Evolutionary conservation across 1,140 invertebrate genomes (phyloP), one percentile per base, ranked within the genome.

Genomic region (Sarcophaga bullata): DNA sequence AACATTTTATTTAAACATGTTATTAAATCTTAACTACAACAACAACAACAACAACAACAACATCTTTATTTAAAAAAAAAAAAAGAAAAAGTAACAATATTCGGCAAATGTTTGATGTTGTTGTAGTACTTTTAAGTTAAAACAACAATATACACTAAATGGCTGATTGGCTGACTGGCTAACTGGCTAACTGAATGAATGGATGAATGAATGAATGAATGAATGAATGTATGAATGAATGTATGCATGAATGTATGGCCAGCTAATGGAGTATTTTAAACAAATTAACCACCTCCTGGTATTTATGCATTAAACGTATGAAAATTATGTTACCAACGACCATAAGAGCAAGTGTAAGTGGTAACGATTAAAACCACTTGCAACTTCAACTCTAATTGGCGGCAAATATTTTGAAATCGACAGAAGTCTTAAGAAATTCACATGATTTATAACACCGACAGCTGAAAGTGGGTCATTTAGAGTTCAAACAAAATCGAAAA

Each of bases 1-100:
- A 68, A 68, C 62, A 68, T 68, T 68, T 68, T 68, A 68, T 68
- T 68, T 68, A 68, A 68, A n/a, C 17, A 58, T n/a, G 8, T 68
- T 68, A 68, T 68, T 19, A 68, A 68, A 68, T 68, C n/a, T 68
- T 8, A 68, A 19, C 54, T n/a, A n/a, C 11, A 58, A 13, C 11
- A 52, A 52, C 25, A 2, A 4, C 25, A 37, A 37, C 25, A 37
- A 37, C 25, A 37, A 37, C 25, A 37, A 37, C 25, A 37, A 37
- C n/a, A n/a, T n/a, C n/a, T n/a, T n/a, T n/a, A n/a, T n/a, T n/a
- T n/a, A n/a, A n/a, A n/a, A n/a, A n/a, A n/a, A n/a, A 4, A 37
- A 37, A 2, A 37, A 37, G 1, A 37, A 37, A 1, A 37, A 37
- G 25, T 37, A 68, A 68, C 62, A 68, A 68, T n/a, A 68, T 68